These are phyloP conservation scores for Indicator indicator DNA, from an alignment of 2,113 vertebrate genomes.

Conservation along the genomic window DNA sequence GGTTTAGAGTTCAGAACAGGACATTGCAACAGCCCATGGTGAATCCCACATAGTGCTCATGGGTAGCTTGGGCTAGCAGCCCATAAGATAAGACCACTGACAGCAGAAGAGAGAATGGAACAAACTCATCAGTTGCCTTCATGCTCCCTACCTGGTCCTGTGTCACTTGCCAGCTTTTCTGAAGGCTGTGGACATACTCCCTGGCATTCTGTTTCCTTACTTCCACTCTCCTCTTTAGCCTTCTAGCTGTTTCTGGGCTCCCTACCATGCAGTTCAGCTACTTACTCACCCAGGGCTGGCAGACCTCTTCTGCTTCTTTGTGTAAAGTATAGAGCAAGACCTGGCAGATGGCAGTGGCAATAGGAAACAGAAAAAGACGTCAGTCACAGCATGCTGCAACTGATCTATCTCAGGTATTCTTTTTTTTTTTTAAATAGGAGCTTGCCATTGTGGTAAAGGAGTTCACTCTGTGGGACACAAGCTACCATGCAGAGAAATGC, in stretches of 20 bases:
- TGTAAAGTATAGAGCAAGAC: not conserved
- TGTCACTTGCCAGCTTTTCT: not conserved
- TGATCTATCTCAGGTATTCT: conserved; percentile 6
- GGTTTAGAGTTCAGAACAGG: not conserved
- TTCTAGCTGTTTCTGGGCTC: not conserved
- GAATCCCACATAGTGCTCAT: accelerated
- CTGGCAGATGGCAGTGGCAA: conserved; percentile 35
- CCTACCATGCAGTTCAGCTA: not conserved
- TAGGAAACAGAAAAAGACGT: not conserved
- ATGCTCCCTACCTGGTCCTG: accelerated
- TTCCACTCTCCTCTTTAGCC: not conserved
- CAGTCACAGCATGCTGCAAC: not conserved
- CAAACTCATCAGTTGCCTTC: not conserved
- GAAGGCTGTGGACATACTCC: not conserved
- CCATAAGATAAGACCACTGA: not conserved
- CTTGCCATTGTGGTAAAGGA: not conserved
- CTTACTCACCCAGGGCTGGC: not conserved
- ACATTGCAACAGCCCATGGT: not conserved
- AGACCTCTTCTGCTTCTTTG: not conserved
- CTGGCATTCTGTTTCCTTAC: not conserved
- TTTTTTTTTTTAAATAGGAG: conserved; percentile 19
- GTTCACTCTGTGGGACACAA: not conserved
- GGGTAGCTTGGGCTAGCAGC: not conserved
- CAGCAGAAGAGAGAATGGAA: not conserved
- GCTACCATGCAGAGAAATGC: not conserved